phyloP scores from a whole-genome alignment of 2,113 vertebrate genomes.

The Labeo rohita region DNA sequence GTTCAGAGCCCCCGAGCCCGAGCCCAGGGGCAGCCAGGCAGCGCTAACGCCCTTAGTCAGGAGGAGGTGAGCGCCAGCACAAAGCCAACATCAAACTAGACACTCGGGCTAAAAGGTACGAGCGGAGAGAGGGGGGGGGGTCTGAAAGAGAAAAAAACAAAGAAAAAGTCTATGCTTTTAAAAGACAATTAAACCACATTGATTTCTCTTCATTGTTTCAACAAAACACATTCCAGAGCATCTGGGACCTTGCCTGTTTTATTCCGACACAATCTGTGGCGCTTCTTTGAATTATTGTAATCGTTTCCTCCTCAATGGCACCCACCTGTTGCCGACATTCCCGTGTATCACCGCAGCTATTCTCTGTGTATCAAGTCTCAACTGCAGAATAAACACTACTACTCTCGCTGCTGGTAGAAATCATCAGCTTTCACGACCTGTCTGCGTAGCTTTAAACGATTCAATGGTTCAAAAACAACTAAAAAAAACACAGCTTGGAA shows the following conservation, averaged over 20 bases:
- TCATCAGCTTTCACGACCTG: not conserved
- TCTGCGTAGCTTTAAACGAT: conserved; percentile 2
- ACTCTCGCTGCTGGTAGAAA: conserved; percentile 2
- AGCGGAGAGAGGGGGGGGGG: not conserved
- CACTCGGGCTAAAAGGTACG: conserved; percentile 39
- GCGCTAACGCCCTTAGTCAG: conserved; percentile 54
- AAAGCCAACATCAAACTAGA: conserved; percentile 53
- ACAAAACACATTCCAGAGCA: conserved; percentile 22
- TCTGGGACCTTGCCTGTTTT: not conserved
- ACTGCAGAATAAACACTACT: conserved; percentile 10
- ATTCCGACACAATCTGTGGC: not conserved
- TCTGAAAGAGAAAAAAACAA: not conserved
- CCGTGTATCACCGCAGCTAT: not conserved
- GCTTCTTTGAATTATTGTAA: not conserved
- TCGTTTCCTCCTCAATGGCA: conserved; percentile 24
- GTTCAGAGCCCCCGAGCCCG: conserved; percentile 28
- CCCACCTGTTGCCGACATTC: conserved; percentile 33
- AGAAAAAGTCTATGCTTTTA: conserved; percentile 31
- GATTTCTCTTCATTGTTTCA: conserved; percentile 35
- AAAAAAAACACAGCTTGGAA: conserved; percentile 54
- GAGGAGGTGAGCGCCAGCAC: conserved; percentile 48
- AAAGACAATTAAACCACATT: conserved; percentile 37
- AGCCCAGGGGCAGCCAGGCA: conserved; percentile 48
- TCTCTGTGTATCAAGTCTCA: not conserved
- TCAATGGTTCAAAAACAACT: conserved; percentile 21